These are phyloP conservation scores for Pentamera pediparva DNA, from an alignment of 53 echinoderm and acorn worm species.

Conservation along the genomic window DNA sequence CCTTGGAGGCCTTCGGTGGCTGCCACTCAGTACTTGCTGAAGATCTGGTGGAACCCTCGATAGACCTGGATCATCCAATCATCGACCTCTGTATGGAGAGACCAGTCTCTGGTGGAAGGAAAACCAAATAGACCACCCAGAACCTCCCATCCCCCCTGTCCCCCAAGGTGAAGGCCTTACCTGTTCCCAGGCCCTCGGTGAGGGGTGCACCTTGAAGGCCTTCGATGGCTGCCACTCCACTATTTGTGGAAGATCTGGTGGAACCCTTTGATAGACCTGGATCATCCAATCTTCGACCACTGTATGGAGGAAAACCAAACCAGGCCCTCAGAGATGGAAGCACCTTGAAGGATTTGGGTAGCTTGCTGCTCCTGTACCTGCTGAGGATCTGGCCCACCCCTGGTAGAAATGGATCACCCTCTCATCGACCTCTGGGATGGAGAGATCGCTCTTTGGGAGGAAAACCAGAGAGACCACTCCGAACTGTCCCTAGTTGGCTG, in stretches of 20 bases:
- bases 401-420: conserved; percentile 83
- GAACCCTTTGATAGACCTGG: too few species aligned
- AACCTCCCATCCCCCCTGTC: too few species aligned
- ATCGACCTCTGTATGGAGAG: conserved; percentile 61
- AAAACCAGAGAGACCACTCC: too few species aligned
- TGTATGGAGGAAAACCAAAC: too few species aligned
- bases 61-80: conserved; percentile 81
- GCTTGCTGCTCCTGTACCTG: conserved; percentile 83
- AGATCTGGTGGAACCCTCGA: conserved; percentile 76
- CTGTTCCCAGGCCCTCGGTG: conserved; percentile 86
- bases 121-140: too few species aligned
- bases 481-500: too few species aligned
- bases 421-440: conserved; percentile 66
- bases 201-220: conserved; percentile 89
- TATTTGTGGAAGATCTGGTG: too few species aligned
- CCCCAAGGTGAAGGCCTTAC: too few species aligned
- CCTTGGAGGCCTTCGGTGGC: conserved; percentile 91
- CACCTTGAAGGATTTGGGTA: conserved; percentile 94
- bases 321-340: conserved; percentile 69
- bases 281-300: too few species aligned
- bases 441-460: conserved; percentile 74
- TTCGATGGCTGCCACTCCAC: too few species aligned
- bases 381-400: conserved; percentile 75
- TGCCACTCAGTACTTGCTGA: conserved; percentile 78
- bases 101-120: conserved; percentile 56